A percentile compares a stretch with the other conserved stretches of the same genome.
Conservation (phyloP, 2,888 invertebrate species). For the Mystacides longicornis region DNA sequence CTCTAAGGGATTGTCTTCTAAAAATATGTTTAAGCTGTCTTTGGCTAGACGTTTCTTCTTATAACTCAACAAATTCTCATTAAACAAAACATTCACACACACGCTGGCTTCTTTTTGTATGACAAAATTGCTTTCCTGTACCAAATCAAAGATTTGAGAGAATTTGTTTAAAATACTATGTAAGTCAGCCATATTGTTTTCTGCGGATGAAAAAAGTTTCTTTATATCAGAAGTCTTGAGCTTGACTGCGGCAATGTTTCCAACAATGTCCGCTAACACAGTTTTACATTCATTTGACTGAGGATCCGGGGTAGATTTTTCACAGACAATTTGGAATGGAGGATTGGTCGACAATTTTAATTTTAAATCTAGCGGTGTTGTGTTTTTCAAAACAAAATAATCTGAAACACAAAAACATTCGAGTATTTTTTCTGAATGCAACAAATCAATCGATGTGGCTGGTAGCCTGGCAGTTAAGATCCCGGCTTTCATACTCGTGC, state of each 20-base stretch:
- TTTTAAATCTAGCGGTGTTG: conserved; percentile 1
- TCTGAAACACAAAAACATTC: too few relatives aligned
- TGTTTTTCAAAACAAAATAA: conserved; percentile 14
- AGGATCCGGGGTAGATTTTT: background rate
- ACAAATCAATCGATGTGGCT: too few relatives aligned
- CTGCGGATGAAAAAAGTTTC: background rate
- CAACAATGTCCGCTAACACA: background rate
- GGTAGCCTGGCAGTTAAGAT: too few relatives aligned
- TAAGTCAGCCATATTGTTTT: background rate
- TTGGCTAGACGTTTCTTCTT: background rate
- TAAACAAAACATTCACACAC: background rate
- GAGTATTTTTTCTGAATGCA: too few relatives aligned
- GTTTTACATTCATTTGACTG: background rate
- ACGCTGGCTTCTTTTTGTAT: background rate
- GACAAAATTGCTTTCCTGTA: background rate
- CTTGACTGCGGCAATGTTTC: too few relatives aligned
- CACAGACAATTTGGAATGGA: conserved; percentile 11
- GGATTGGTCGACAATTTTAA: conserved; percentile 7
- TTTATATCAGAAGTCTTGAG: background rate
- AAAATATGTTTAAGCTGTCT: background rate
- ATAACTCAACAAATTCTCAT: background rate
- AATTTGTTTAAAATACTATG: conserved; percentile 11
- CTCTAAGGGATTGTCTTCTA: background rate
- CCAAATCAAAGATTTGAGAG: conserved; percentile 5
- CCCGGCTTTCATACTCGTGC: too few relatives aligned